Conservation (phyloP, 2,888 invertebrate species). For the Ferdinandea cuprea region DNA sequence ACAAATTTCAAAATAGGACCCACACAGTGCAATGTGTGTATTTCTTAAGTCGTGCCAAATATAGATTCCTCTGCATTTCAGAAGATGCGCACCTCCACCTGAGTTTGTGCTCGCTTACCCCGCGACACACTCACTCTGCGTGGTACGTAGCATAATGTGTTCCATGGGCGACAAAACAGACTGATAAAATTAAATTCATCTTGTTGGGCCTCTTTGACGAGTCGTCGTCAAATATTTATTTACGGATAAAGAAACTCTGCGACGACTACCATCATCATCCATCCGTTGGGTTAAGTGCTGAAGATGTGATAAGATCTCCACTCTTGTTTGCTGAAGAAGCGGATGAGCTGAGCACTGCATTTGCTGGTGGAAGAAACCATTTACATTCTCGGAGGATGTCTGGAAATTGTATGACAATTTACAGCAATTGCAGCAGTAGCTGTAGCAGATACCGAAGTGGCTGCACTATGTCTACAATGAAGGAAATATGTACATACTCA, state of each 20-base stretch:
- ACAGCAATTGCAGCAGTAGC: constrained; percentile 41
- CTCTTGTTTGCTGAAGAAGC: constrained; percentile 54
- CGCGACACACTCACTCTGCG: background rate
- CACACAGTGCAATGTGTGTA: constrained; percentile 50
- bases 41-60: constrained; percentile 41
- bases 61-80: constrained; percentile 25
- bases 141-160: constrained; percentile 20
- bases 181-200: constrained; percentile 59
- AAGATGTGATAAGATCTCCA: constrained; percentile 63
- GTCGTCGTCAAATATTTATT: constrained; percentile 64
- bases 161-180: constrained; percentile 36
- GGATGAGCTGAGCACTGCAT: constrained; percentile 50
- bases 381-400: constrained; percentile 7
- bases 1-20: constrained; percentile 29
- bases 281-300: constrained; percentile 60
- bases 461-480: constrained; percentile 22
- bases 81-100: constrained; percentile 47
- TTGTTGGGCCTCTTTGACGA: constrained; percentile 54
- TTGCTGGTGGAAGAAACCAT: constrained; percentile 29
- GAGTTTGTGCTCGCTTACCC: constrained; percentile 26
- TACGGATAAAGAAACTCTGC: constrained; percentile 49
- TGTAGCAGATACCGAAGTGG: constrained; percentile 29
- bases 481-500: constrained; percentile 17
- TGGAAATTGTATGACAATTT: constrained; percentile 53
- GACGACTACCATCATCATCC: constrained; percentile 46